Conservation (phyloP, 2,797 vertebrate genomes). For the Mionectes olivaceus region DNA sequence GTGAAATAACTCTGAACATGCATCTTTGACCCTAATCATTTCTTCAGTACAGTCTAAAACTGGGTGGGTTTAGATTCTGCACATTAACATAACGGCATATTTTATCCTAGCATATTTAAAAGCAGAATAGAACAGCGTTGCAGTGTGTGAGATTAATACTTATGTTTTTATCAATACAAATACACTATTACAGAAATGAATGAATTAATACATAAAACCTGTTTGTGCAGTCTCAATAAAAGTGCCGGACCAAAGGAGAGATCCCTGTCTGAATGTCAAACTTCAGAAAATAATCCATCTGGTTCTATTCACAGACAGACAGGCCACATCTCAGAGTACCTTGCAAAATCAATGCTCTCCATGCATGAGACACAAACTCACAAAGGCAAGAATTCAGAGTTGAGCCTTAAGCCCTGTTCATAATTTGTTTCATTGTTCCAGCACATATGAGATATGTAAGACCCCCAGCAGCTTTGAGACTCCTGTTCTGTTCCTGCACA, state of each 20-base stretch:
- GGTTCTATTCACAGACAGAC: not conserved
- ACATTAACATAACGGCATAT: not conserved
- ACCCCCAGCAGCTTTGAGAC: slow-evolving; percentile 51
- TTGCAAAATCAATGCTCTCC: slow-evolving; percentile 30
- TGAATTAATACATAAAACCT: not conserved
- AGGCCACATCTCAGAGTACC: not conserved
- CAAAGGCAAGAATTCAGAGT: slow-evolving; percentile 72
- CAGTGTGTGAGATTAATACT: not conserved
- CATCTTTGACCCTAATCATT: not conserved
- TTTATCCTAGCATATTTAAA: not conserved
- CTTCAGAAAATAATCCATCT: slow-evolving; percentile 28
- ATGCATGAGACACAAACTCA: slow-evolving; percentile 43
- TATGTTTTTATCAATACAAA: not conserved
- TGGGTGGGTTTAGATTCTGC: not conserved
- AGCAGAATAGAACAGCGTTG: not conserved
- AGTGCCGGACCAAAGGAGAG: not conserved
- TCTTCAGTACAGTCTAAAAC: not conserved
- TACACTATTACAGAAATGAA: not conserved
- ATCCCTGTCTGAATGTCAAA: not conserved
- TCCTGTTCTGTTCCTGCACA: slow-evolving; percentile 49
- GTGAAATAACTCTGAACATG: not conserved
- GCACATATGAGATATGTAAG: slow-evolving; percentile 67
- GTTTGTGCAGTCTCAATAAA: not conserved
- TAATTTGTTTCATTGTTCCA: slow-evolving; percentile 76
- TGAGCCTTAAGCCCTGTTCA: slow-evolving; percentile 67